phyloP scores from a whole-genome alignment of 1,140 invertebrate genomes.

The Drosophila obscura region DNA sequence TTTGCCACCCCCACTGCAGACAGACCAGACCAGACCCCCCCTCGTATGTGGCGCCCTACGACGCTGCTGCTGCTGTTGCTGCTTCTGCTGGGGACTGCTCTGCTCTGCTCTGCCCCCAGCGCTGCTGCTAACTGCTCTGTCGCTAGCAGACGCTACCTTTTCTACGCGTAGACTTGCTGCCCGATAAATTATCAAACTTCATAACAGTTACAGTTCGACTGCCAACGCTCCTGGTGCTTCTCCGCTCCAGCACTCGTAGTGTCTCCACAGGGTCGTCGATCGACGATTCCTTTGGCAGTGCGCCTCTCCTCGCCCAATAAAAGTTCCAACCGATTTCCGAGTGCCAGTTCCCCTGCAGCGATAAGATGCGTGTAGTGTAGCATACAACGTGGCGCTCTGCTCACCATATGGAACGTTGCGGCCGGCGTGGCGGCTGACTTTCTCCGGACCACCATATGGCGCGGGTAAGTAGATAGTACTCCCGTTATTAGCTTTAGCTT shows the following conservation, averaged over 20 bases:
- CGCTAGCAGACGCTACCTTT: conserved; percentile 40
- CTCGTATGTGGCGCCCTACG: neutral
- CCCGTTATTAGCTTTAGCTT: conserved; percentile 70
- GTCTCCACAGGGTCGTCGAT: neutral
- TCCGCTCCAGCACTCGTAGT: conserved; percentile 35
- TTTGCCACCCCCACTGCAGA: conserved; percentile 5
- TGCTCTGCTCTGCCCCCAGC: conserved; percentile 6
- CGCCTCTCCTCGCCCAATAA: too few species aligned
- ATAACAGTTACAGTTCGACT: conserved; percentile 79
- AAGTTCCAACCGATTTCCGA: too few species aligned
- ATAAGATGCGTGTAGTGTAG: too few species aligned
- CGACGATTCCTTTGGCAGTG: too few species aligned
- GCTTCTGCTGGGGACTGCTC: neutral
- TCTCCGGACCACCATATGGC: conserved; percentile 58
- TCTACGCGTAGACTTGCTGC: conserved; percentile 66
- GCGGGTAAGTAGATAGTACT: conserved; percentile 72
- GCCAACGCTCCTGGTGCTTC: conserved; percentile 68
- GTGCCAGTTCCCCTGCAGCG: too few species aligned
- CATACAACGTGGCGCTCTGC: too few species aligned
- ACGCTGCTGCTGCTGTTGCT: conserved; percentile 1
- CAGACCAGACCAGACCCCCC: neutral
- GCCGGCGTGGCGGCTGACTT: too few species aligned
- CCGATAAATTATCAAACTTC: conserved; percentile 80
- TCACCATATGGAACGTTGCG: too few species aligned
- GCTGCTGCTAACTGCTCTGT: conserved; percentile 8